These are phyloP conservation scores for Automeris io DNA, from an alignment of 2,888 invertebrate species.

Conservation along the genomic window DNA sequence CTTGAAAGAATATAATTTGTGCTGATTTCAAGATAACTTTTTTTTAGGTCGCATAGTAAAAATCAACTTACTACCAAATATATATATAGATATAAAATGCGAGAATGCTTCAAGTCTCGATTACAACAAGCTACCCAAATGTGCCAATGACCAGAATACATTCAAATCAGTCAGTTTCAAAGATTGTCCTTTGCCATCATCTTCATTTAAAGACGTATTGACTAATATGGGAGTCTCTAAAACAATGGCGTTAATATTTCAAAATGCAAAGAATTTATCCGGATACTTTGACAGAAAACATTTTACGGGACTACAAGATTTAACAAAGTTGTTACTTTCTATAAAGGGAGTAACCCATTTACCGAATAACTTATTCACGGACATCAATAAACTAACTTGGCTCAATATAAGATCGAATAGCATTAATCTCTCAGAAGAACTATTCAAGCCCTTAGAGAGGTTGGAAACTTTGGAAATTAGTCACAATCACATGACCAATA, in stretches of 20 bases:
- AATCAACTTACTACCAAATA: conserved; percentile 60
- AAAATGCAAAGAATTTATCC: conserved; percentile 70
- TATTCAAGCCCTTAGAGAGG: conserved; percentile 74
- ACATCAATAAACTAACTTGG: conserved; percentile 78
- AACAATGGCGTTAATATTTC: conserved; percentile 74
- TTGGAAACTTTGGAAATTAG: conserved; percentile 81
- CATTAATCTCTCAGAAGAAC: conserved; percentile 72
- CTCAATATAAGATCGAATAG: conserved; percentile 80
- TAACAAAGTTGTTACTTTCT: conserved; percentile 75
- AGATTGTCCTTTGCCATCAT: conserved; percentile 72
- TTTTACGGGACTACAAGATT: conserved; percentile 73
- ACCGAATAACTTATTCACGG: conserved; percentile 78
- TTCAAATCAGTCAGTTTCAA: conserved; percentile 70
- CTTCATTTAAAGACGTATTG: conserved; percentile 67
- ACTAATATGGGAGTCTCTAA: conserved; percentile 62
- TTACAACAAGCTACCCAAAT: conserved; percentile 64
- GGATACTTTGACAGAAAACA: conserved; percentile 76
- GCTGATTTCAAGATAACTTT: conserved; percentile 17
- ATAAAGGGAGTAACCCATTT: conserved; percentile 79
- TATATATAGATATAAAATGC: conserved; percentile 63
- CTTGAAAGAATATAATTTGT: too few relatives aligned
- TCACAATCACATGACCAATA: conserved; percentile 79
- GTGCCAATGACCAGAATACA: conserved; percentile 52
- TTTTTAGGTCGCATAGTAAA: conserved; percentile 59
- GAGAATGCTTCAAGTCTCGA: conserved; percentile 56